phyloP scores from a whole-genome alignment of 2,888 invertebrate genomes.

The Sinhomidia bicolor region DNA sequence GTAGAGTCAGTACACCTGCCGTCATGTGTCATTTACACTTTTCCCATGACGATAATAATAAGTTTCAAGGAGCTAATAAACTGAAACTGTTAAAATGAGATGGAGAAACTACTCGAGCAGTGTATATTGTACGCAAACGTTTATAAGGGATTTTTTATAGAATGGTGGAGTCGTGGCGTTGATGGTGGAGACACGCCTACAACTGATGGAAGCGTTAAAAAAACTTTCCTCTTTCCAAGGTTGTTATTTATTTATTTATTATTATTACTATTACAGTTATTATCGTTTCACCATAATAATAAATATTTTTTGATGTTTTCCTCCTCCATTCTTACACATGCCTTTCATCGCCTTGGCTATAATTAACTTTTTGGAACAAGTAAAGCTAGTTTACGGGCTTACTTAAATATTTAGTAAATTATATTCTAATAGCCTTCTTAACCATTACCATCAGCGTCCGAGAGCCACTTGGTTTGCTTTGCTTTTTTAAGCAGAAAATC shows the following conservation, averaged over 20 bases:
- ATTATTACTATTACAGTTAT: background rate
- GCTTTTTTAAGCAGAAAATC: background rate
- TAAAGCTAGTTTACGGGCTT: background rate
- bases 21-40: constrained; percentile 50
- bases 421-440: background rate
- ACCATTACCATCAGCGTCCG: background rate
- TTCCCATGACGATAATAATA: constrained; percentile 42
- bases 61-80: constrained; percentile 32
- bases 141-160: constrained; percentile 8
- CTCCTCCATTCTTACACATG: background rate
- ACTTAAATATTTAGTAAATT: constrained; percentile 22
- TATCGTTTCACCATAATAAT: background rate
- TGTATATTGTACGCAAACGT: background rate
- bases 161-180: background rate
- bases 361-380: background rate
- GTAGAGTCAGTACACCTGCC: constrained; percentile 21
- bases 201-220: background rate
- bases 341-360: background rate
- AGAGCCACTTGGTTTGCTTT: background rate
- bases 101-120: background rate
- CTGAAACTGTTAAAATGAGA: constrained; percentile 13
- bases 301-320: background rate
- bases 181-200: background rate
- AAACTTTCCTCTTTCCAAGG: constrained; percentile 8
- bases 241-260: constrained; percentile 1